phyloP scores from a whole-genome alignment of 2,797 vertebrate genomes.

The Australoheros facetus region DNA sequence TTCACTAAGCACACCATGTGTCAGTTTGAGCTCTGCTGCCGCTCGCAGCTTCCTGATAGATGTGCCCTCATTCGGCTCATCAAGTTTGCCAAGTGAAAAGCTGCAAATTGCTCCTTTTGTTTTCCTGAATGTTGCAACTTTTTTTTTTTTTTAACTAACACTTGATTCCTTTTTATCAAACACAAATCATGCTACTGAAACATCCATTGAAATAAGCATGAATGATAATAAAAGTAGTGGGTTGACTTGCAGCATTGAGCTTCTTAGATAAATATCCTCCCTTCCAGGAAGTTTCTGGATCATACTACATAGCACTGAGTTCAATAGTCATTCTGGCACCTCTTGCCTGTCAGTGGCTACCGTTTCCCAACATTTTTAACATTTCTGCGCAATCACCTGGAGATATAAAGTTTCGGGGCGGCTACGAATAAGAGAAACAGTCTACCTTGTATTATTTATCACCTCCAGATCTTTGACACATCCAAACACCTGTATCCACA shows the following conservation, averaged over 20 bases:
- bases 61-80: conserved; percentile 35
- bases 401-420: conserved; percentile 41
- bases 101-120: conserved; percentile 25
- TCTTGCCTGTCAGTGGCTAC: conserved; percentile 16
- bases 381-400: conserved; percentile 49
- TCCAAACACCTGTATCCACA: conserved; percentile 55
- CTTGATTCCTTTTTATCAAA: not conserved
- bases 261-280: not conserved
- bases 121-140: not conserved
- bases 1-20: conserved; percentile 34
- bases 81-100: conserved; percentile 46
- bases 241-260: not conserved
- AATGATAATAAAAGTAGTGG: not conserved
- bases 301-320: conserved; percentile 6
- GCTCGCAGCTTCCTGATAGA: conserved; percentile 38
- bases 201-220: not conserved
- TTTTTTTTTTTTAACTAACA: not conserved
- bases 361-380: conserved; percentile 46
- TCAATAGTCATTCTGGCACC: conserved; percentile 17
- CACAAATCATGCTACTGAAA: not conserved
- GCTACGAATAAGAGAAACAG: conserved; percentile 25
- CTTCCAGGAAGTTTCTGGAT: conserved; percentile 29
- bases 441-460: conserved; percentile 57
- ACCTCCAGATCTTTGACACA: conserved; percentile 30
- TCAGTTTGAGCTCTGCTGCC: conserved; percentile 9